These are phyloP conservation scores for Tillus elongatus DNA, from an alignment of 2,888 invertebrate species.

Conservation along the genomic window DNA sequence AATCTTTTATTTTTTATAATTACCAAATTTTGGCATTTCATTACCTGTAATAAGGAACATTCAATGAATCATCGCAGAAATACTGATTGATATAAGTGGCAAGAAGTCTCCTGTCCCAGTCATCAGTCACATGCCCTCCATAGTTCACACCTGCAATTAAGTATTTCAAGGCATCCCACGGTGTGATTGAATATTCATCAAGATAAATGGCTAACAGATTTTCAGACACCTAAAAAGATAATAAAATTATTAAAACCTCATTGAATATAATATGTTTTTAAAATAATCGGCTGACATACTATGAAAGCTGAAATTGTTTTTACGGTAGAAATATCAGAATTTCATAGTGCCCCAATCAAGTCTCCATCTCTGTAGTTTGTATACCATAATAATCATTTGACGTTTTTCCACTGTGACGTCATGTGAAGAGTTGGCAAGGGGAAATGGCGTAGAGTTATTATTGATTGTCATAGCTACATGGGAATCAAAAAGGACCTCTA, in stretches of 20 bases:
- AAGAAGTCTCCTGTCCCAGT: slow-evolving; percentile 65
- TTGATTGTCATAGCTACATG: too few species aligned
- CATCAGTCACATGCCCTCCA: slow-evolving; percentile 76
- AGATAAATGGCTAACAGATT: slow-evolving; percentile 74
- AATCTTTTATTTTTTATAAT: not conserved
- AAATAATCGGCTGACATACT: too few species aligned
- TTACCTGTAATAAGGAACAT: slow-evolving; percentile 56
- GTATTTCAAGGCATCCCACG: slow-evolving; percentile 85
- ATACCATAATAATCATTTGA: too few species aligned
- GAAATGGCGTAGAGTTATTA: too few species aligned
- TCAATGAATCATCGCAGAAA: slow-evolving; percentile 64
- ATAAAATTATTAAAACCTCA: not conserved
- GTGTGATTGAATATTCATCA: slow-evolving; percentile 74
- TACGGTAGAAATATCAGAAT: too few species aligned
- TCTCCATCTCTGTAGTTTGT: too few species aligned
- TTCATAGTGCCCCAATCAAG: too few species aligned
- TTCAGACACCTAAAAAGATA: slow-evolving; percentile 57
- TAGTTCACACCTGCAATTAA: slow-evolving; percentile 83
- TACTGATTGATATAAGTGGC: slow-evolving; percentile 76
- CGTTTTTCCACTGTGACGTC: too few species aligned
- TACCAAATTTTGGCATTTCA: not conserved
- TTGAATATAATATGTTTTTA: too few species aligned
- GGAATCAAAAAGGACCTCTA: too few species aligned
- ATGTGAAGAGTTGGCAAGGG: too few species aligned
- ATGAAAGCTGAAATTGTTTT: too few species aligned